phyloP scores from a whole-genome alignment of 1,140 invertebrate genomes.

The Elysia chlorotica region DNA sequence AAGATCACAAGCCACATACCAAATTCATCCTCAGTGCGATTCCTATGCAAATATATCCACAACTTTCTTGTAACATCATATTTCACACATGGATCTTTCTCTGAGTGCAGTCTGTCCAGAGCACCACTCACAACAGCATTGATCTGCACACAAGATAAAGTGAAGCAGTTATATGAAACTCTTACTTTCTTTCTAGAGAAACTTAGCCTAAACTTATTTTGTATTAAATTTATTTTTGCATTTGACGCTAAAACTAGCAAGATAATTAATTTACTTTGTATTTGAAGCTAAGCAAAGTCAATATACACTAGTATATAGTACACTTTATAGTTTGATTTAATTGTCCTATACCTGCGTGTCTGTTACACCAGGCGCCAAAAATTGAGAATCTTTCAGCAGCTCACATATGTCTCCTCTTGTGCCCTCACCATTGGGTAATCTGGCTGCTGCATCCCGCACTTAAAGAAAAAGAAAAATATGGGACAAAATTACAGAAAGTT shows the following conservation, averaged over 20 bases:
- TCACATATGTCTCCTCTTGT: slow-evolving; percentile 88
- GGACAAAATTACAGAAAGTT: too few species aligned
- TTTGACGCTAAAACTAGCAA: too few species aligned
- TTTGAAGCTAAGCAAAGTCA: too few species aligned
- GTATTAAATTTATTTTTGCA: too few species aligned
- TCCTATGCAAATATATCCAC: slow-evolving; percentile 88
- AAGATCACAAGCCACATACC: slow-evolving; percentile 60
- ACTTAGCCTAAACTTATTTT: too few species aligned
- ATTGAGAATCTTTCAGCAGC: slow-evolving; percentile 83
- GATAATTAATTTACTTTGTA: too few species aligned
- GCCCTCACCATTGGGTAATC: slow-evolving; percentile 90
- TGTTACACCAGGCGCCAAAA: slow-evolving; percentile 73
- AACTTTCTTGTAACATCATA: slow-evolving; percentile 87
- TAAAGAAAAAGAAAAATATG: slow-evolving; percentile 32
- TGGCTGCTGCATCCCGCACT: slow-evolving; percentile 89
- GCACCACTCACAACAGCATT: slow-evolving; percentile 88
- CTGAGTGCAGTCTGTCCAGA: slow-evolving; percentile 84
- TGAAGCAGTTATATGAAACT: too few species aligned
- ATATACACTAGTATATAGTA: too few species aligned
- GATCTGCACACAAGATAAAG: too few species aligned
- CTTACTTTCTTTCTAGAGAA: too few species aligned
- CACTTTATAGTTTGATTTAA: too few species aligned
- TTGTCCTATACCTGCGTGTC: slow-evolving; percentile 71
- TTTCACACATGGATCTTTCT: slow-evolving; percentile 87
- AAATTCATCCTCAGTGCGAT: slow-evolving; percentile 78